Percentiles rank a stretch among this genome's conserved stretches.
phyloP scores from a whole-genome alignment of 2,888 invertebrate species.

The Strigamia transsilvanica region DNA sequence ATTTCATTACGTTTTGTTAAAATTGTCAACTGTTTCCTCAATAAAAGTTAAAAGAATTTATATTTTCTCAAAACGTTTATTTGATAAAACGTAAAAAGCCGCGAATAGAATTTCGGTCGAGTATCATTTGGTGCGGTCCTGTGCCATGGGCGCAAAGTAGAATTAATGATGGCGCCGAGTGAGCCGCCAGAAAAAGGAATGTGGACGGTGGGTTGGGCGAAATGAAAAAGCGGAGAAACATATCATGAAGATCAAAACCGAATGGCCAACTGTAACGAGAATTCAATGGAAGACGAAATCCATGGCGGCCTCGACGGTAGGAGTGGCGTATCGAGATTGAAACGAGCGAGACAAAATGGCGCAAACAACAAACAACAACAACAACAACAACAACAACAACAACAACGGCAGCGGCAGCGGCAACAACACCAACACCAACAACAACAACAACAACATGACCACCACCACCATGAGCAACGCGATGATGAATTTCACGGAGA shows the following conservation, averaged over 20 bases:
- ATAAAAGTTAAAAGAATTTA: too few relatives aligned
- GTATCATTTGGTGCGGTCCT: neutral
- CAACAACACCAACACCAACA: neutral
- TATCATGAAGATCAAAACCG: conserved; percentile 21
- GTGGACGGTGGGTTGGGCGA: conserved; percentile 36
- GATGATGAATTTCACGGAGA: conserved; percentile 65
- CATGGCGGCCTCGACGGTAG: neutral
- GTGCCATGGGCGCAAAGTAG: conserved; percentile 19
- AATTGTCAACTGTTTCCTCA: too few relatives aligned
- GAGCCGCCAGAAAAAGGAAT: conserved; percentile 37
- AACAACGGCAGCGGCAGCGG: conserved; percentile 24
- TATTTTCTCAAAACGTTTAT: too few relatives aligned
- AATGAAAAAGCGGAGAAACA: conserved; percentile 24
- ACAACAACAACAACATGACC: neutral
- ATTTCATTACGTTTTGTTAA: too few relatives aligned
- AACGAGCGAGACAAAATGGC: conserved; percentile 24
- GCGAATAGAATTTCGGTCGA: neutral
- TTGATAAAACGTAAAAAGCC: neutral
- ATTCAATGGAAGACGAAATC: conserved; percentile 15
- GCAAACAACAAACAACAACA: conserved; percentile 37
- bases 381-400: conserved; percentile 24
- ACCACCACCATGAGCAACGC: conserved; percentile 58
- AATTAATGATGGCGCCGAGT: conserved; percentile 19
- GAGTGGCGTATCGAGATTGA: conserved; percentile 10
- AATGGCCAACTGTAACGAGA: neutral